phyloP scores from a whole-genome alignment of 2,888 invertebrate genomes.

The Coleophora flavipennella region DNA sequence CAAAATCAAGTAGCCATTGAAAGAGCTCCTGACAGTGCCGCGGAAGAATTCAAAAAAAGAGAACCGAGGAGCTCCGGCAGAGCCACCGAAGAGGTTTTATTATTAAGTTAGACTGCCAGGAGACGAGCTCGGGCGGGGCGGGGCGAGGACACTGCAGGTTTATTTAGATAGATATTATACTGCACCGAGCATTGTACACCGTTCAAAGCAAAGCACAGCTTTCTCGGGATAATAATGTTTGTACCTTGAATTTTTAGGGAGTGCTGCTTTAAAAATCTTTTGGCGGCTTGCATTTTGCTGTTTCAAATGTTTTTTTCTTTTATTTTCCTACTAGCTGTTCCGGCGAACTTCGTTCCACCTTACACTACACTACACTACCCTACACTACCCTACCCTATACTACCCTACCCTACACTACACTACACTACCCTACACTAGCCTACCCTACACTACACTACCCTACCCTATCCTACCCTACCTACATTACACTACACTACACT shows the following conservation, averaged over 20 bases:
- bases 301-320: no score
- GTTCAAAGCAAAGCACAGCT: constrained; percentile 36
- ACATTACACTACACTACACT: no score
- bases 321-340: no score
- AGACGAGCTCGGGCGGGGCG: no score
- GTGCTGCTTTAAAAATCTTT: constrained; percentile 18
- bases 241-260: constrained; percentile 40
- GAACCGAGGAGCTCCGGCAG: constrained; percentile 38
- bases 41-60: constrained; percentile 19
- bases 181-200: constrained; percentile 40
- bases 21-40: neutral
- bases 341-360: no score
- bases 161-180: constrained; percentile 32
- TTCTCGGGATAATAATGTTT: constrained; percentile 41
- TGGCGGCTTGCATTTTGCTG: no score
- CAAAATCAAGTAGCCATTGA: neutral
- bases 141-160: constrained; percentile 48
- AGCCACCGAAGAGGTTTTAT: constrained; percentile 54
- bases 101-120: constrained; percentile 64
- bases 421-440: no score
- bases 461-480: no score
- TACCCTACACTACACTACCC: no score
- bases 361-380: no score
- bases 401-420: no score
- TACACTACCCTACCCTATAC: no score